phyloP scores from a whole-genome alignment of 1,140 invertebrate genomes.

The Caenorhabditis brenneri region DNA sequence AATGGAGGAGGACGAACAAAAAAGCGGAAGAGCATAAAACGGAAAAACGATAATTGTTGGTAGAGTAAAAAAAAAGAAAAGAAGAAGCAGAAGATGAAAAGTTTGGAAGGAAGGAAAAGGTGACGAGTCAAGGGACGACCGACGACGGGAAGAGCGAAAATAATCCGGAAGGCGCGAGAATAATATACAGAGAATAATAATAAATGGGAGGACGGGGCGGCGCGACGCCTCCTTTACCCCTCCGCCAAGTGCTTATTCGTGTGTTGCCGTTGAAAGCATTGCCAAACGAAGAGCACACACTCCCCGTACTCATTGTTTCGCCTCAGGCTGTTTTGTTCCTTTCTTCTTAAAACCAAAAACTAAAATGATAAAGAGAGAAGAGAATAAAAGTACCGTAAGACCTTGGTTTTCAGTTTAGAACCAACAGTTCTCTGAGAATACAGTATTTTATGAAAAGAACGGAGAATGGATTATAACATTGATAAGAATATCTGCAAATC shows the following conservation, averaged over 20 bases:
- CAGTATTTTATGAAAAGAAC: too few relatives aligned
- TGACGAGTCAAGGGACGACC: neutral
- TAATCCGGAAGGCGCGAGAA: slow-evolving; percentile 23
- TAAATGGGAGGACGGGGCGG: slow-evolving; percentile 10
- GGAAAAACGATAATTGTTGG: slow-evolving; percentile 10
- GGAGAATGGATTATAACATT: neutral
- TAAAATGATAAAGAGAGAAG: neutral
- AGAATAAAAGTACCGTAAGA: neutral
- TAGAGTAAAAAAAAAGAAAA: neutral
- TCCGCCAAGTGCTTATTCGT: slow-evolving; percentile 25
- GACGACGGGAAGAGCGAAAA: slow-evolving; percentile 2
- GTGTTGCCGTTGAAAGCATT: slow-evolving; percentile 5
- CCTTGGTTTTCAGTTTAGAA: too few relatives aligned
- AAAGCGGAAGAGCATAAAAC: neutral
- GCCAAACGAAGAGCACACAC: neutral
- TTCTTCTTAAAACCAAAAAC: neutral
- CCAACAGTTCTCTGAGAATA: too few relatives aligned
- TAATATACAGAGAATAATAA: slow-evolving; percentile 38
- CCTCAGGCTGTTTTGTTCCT: slow-evolving; percentile 20
- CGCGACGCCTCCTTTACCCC: slow-evolving; percentile 3
- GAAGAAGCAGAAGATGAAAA: neutral
- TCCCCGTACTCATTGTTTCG: slow-evolving; percentile 34
- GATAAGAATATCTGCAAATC: neutral
- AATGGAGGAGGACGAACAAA: slow-evolving; percentile 2
- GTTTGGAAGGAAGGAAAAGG: slow-evolving; percentile 4